Conservation (phyloP, 2,113 vertebrate species). For the Leptosomus discolor region DNA sequence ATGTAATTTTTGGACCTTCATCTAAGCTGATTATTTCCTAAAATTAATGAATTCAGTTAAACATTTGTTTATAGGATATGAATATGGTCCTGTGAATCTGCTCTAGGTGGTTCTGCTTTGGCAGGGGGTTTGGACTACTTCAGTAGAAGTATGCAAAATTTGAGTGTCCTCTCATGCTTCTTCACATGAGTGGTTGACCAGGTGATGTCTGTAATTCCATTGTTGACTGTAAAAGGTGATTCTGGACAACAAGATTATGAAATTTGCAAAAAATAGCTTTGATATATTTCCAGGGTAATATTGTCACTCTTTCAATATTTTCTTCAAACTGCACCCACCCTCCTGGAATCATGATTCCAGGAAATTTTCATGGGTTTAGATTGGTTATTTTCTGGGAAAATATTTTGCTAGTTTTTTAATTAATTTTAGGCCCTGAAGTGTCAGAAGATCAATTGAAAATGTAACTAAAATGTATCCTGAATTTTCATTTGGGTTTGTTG, state of each 20-base stretch:
- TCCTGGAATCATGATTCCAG: neutral
- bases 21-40: neutral
- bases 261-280: neutral
- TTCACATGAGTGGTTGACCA: neutral
- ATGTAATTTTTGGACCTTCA: neutral
- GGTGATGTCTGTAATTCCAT: neutral
- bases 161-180: neutral
- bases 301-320: neutral
- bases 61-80: neutral
- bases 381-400: neutral
- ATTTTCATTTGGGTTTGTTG: neutral
- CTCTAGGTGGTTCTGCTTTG: too few relatives aligned
- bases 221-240: neutral
- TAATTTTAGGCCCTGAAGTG: neutral
- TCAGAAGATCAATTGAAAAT: neutral
- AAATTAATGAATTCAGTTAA: neutral
- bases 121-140: too few relatives aligned
- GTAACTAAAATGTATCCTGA: neutral
- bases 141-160: neutral
- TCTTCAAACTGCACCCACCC: neutral
- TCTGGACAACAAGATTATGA: neutral
- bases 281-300: neutral
- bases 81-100: neutral
- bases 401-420: neutral
- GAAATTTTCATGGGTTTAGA: neutral